These are phyloP conservation scores for Agrypnus murinus DNA, from an alignment of 2,888 invertebrate genomes.

Conservation along the genomic window DNA sequence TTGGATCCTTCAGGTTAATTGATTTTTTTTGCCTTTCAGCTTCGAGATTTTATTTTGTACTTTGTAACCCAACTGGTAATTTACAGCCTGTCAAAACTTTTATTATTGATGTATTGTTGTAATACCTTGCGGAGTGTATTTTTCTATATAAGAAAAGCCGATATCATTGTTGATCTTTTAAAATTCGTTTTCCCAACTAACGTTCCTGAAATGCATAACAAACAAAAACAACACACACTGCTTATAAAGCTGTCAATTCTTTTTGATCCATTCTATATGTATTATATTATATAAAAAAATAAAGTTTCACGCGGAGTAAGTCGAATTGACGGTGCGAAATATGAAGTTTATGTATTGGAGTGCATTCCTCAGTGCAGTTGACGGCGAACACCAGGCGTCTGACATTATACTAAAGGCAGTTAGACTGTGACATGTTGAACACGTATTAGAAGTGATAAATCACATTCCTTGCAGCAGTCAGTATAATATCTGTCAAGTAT, in stretches of 20 bases:
- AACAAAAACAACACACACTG: slow-evolving; percentile 37
- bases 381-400: slow-evolving; percentile 65
- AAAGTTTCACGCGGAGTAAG: slow-evolving; percentile 40
- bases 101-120: slow-evolving; percentile 50
- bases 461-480: slow-evolving; percentile 64
- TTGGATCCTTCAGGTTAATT: too few species aligned
- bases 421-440: slow-evolving; percentile 56
- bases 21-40: too few species aligned
- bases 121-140: slow-evolving; percentile 42
- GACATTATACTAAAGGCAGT: slow-evolving; percentile 60
- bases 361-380: slow-evolving; percentile 65
- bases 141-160: slow-evolving; percentile 43
- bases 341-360: slow-evolving; percentile 43
- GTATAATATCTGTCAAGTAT: slow-evolving; percentile 71
- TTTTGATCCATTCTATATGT: slow-evolving; percentile 22
- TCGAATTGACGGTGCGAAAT: slow-evolving; percentile 38
- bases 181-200: slow-evolving; percentile 41
- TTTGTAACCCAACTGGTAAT: slow-evolving; percentile 43
- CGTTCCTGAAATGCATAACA: slow-evolving; percentile 39
- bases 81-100: slow-evolving; percentile 51
- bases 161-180: slow-evolving; percentile 49
- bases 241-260: slow-evolving; percentile 46
- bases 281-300: slow-evolving; percentile 40
- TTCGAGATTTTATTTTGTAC: slow-evolving; percentile 34
- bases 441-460: slow-evolving; percentile 54